A percentile compares a stretch with the other conserved stretches of the same genome.
These are phyloP conservation scores for Musca vetustissima DNA, from an alignment of 1,140 invertebrate species.

Conservation along the genomic window DNA sequence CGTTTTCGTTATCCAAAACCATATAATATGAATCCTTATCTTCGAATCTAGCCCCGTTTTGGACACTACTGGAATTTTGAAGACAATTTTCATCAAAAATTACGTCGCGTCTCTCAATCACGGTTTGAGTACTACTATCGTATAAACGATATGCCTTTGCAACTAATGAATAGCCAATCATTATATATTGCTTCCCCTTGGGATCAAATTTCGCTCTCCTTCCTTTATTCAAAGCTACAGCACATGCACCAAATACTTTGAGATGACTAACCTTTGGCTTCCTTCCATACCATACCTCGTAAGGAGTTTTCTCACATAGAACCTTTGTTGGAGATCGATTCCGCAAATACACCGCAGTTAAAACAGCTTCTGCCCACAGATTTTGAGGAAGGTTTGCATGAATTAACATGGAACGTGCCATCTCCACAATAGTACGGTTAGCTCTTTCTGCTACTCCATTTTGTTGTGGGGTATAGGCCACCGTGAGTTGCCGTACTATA, in stretches of 20 bases:
- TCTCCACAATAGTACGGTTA: constrained; percentile 40
- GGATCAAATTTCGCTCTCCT: not conserved
- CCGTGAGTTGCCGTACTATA: constrained; percentile 34
- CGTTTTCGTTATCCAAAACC: too few species aligned
- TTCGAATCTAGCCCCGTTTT: too few species aligned
- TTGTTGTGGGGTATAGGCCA: constrained; percentile 43
- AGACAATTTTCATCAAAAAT: not conserved
- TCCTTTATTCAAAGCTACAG: constrained; percentile 19
- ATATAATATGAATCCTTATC: too few species aligned
- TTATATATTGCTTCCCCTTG: constrained; percentile 11
- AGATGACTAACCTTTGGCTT: constrained; percentile 13
- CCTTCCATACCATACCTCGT: constrained; percentile 48
- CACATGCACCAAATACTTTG: constrained; percentile 6
- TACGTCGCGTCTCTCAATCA: constrained; percentile 21
- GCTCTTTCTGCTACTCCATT: constrained; percentile 47
- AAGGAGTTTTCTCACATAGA: constrained; percentile 39
- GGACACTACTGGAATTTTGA: too few species aligned
- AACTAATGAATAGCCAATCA: constrained; percentile 17
- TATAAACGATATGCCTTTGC: constrained; percentile 16
- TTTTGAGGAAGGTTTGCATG: constrained; percentile 43
- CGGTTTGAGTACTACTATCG: not conserved
- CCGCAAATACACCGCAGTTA: constrained; percentile 39
- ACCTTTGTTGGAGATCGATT: constrained; percentile 37
- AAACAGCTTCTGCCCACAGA: constrained; percentile 58
- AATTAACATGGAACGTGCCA: constrained; percentile 41